These are phyloP conservation scores for Neogobius melanostomus DNA, from an alignment of 2,113 vertebrate genomes.

Conservation along the genomic window DNA sequence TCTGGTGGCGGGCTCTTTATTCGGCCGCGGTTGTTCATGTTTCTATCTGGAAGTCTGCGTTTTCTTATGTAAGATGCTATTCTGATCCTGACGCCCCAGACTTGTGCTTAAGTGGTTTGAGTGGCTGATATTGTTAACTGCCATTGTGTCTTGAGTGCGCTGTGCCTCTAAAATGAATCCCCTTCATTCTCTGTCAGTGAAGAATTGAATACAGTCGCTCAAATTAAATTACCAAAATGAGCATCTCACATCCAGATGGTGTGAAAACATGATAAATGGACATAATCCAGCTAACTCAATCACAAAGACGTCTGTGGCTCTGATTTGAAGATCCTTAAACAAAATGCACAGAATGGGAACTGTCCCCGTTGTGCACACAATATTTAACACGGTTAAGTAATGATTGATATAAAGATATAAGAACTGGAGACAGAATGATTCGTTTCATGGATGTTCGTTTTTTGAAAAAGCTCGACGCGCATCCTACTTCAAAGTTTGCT, in stretches of 20 bases:
- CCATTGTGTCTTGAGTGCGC: background rate
- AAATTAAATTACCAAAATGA: slow-evolving; percentile 9
- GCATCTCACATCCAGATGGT: background rate
- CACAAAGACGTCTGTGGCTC: background rate
- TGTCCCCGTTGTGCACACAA: background rate
- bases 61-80: background rate
- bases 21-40: background rate
- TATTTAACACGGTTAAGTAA: background rate
- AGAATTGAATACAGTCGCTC: background rate
- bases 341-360: background rate
- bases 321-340: background rate
- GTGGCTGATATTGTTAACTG: background rate
- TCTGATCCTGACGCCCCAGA: background rate
- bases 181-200: background rate
- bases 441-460: background rate
- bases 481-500: slow-evolving; percentile 47
- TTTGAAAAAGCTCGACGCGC: background rate
- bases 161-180: background rate
- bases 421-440: background rate
- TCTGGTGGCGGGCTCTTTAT: background rate
- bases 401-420: background rate
- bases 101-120: background rate
- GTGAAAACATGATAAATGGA: background rate
- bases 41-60: slow-evolving; percentile 1
- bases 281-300: background rate